These are phyloP conservation scores for Acronicta alni DNA, from an alignment of 2,888 invertebrate species.

Conservation along the genomic window DNA sequence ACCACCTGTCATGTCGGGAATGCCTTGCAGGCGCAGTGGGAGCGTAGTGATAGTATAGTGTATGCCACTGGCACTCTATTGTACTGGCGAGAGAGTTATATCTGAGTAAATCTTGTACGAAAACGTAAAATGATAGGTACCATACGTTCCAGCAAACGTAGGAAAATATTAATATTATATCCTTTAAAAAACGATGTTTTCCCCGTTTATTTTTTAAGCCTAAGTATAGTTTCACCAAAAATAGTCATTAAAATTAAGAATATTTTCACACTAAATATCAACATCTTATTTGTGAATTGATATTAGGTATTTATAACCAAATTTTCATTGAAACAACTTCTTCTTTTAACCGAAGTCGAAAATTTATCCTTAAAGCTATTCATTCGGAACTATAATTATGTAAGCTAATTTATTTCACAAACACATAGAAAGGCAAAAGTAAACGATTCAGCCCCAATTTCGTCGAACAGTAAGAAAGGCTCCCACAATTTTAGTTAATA, in stretches of 20 bases:
- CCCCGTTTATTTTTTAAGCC: too few species aligned
- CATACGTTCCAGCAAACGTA: not conserved
- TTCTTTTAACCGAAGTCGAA: too few species aligned
- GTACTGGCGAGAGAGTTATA: not conserved
- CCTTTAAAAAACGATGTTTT: too few species aligned
- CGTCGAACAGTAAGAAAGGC: conserved; percentile 41
- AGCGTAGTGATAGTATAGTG: conserved; percentile 6
- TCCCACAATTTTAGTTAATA: conserved; percentile 62
- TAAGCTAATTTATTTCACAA: conserved; percentile 44
- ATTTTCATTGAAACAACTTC: too few species aligned
- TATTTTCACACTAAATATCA: too few species aligned
- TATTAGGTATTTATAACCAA: too few species aligned
- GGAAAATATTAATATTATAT: too few species aligned
- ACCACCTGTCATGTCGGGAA: conserved; percentile 30
- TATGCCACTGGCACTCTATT: conserved; percentile 17
- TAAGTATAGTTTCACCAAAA: too few species aligned
- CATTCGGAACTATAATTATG: not conserved
- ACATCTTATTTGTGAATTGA: too few species aligned
- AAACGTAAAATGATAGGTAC: conserved; percentile 11
- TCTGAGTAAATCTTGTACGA: not conserved
- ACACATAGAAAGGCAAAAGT: conserved; percentile 25
- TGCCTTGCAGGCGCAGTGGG: conserved; percentile 5
- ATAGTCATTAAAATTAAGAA: too few species aligned
- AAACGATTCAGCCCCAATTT: conserved; percentile 49
- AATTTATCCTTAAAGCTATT: not conserved